Percentiles rank a stretch among this genome's conserved stretches.
Evolutionary conservation across 2,888 invertebrate species (phyloP).

Genomic region (Drosophila subsilvestris): DNA sequence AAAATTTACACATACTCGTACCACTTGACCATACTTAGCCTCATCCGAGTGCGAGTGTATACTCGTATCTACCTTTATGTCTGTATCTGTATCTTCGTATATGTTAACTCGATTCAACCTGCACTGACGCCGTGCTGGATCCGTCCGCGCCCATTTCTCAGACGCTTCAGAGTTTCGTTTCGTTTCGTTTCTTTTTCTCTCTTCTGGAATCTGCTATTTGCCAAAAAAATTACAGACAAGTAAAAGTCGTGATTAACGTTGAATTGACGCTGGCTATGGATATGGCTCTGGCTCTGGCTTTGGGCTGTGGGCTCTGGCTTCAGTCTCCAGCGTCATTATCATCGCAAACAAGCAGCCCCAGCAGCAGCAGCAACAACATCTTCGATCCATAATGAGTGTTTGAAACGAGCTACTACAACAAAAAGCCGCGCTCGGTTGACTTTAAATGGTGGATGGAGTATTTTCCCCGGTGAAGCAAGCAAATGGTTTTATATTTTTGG

Average conservation of each 20-base stretch:
- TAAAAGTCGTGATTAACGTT: slow-evolving; percentile 80
- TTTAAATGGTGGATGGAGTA: slow-evolving; percentile 75
- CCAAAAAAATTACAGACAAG: slow-evolving; percentile 81
- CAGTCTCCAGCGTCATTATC: slow-evolving; percentile 69
- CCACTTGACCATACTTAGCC: slow-evolving; percentile 41
- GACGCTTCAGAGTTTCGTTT: slow-evolving; percentile 46
- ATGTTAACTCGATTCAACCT: slow-evolving; percentile 62
- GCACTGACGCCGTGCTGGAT: slow-evolving; percentile 46
- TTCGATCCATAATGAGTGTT: slow-evolving; percentile 46
- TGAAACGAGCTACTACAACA: slow-evolving; percentile 53
- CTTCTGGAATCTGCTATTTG: slow-evolving; percentile 70
- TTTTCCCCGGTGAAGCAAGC: slow-evolving; percentile 18
- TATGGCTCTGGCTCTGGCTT: slow-evolving; percentile 32
- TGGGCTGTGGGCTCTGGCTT: slow-evolving; percentile 2
- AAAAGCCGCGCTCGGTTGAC: slow-evolving; percentile 76
- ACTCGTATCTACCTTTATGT: slow-evolving; percentile 29
- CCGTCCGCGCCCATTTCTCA: slow-evolving; percentile 71
- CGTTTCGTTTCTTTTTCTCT: slow-evolving; percentile 27
- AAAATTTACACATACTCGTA: slow-evolving; percentile 71
- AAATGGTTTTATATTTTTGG: slow-evolving; percentile 29
- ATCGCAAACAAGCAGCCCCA: slow-evolving; percentile 53
- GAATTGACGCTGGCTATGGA: slow-evolving; percentile 60
- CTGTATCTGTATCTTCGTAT: slow-evolving; percentile 21
- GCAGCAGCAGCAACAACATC: slow-evolving; percentile 24
- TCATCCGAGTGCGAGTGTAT: not conserved